Evolutionary conservation across 1,140 invertebrate genomes (phyloP).

Genomic region (Pseudachorutes palmiensis): DNA sequence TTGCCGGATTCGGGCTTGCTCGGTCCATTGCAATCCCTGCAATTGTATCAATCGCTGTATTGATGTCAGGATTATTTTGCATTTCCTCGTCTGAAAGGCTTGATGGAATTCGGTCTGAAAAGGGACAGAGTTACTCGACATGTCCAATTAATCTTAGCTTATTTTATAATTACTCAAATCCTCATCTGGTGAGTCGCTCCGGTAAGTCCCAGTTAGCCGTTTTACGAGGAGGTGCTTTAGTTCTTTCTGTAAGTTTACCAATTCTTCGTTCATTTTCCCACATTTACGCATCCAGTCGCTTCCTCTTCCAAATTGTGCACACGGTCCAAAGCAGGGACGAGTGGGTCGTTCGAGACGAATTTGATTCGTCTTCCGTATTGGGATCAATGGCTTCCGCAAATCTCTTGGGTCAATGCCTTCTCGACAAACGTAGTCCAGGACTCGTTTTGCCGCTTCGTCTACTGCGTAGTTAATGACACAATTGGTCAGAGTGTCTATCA

Average conservation of each 20-base stretch:
- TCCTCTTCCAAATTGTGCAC: slow-evolving; percentile 6
- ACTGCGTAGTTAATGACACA: slow-evolving; percentile 11
- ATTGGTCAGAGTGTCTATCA: neutral
- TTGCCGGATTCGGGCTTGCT: neutral
- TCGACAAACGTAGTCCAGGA: neutral
- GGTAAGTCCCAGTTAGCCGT: neutral
- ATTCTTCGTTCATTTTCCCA: slow-evolving; percentile 6
- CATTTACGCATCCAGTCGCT: slow-evolving; percentile 12
- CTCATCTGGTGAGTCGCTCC: neutral
- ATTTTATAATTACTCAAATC: neutral
- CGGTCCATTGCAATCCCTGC: slow-evolving; percentile 1
- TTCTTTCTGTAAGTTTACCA: neutral
- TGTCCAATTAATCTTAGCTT: neutral
- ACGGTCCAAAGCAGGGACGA: slow-evolving; percentile 20
- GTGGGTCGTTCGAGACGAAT: slow-evolving; percentile 10
- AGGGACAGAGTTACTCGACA: neutral
- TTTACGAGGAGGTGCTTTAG: neutral
- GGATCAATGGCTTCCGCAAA: neutral
- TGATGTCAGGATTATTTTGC: neutral
- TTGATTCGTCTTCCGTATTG: neutral
- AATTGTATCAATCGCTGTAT: neutral
- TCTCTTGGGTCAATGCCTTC: slow-evolving; percentile 11
- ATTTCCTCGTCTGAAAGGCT: no score
- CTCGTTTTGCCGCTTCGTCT: slow-evolving; percentile 9
- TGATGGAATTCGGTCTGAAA: no score